Evolutionary conservation across 1,140 invertebrate species (phyloP).

Genomic region (Hypothenemus hampei): DNA sequence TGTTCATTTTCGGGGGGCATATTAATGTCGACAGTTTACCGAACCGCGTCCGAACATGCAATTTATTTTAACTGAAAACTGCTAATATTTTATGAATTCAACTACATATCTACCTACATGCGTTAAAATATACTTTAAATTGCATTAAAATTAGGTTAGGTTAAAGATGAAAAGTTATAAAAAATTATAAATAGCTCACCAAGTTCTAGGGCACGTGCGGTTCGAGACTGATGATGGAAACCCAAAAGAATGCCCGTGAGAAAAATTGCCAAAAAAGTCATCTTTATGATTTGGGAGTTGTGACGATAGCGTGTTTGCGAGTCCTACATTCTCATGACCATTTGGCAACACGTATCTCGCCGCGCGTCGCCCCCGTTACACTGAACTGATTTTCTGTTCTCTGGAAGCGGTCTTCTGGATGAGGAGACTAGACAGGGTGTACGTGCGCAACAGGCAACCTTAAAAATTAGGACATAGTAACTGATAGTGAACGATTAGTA

Average conservation of each 20-base stretch:
- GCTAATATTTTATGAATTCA: no score
- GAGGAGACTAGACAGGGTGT: conserved; percentile 5
- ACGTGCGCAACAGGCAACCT: conserved; percentile 16
- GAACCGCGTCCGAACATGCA: no score
- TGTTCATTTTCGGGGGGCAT: no score
- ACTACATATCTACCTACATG: no score
- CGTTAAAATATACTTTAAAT: no score
- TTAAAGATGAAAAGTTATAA: no score
- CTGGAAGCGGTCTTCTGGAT: neutral
- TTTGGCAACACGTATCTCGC: conserved; percentile 14
- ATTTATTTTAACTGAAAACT: no score
- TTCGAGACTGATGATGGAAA: neutral
- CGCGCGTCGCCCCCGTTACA: conserved; percentile 10
- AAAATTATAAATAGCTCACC: no score
- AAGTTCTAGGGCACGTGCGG: neutral
- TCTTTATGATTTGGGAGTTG: neutral
- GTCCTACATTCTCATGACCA: neutral
- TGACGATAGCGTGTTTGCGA: conserved; percentile 13
- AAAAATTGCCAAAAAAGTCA: neutral
- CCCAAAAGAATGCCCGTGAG: neutral
- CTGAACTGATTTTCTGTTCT: conserved; percentile 12
- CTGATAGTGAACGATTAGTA: no score
- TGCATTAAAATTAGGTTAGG: no score
- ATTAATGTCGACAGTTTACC: no score
- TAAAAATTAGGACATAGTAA: conserved; percentile 6